Evolutionary conservation across 2,888 invertebrate species (phyloP).

Genomic region (Caenorhabditis sp.): DNA sequence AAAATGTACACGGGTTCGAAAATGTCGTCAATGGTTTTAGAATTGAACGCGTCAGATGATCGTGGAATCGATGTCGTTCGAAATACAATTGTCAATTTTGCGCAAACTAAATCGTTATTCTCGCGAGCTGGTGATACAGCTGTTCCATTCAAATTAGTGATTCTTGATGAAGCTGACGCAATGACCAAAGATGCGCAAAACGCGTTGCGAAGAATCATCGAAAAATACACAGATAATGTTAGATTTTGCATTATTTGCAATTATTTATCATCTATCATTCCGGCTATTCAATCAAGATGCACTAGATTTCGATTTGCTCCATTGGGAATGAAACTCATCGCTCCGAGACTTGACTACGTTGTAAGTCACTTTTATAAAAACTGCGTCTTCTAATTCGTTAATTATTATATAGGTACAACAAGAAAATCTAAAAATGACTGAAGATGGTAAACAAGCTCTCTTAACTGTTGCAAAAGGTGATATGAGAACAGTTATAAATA

Average conservation of each 20-base stretch:
- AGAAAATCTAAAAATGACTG: conserved; percentile 73
- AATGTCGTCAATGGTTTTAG: conserved; percentile 88
- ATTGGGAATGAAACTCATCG: conserved; percentile 80
- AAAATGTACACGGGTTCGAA: conserved; percentile 88
- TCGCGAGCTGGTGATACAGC: conserved; percentile 6
- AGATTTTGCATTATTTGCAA: conserved; percentile 98
- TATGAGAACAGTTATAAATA: conserved; percentile 95
- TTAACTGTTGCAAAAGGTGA: conserved; percentile 91
- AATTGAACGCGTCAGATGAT: conserved; percentile 97
- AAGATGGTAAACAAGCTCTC: conserved; percentile 88
- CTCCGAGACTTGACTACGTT: conserved; percentile 86
- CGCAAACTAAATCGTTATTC: conserved; percentile 79
- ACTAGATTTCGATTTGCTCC: conserved; percentile 68
- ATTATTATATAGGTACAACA: conserved; percentile 6
- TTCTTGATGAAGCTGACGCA: conserved; percentile 97
- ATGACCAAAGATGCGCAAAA: conserved; percentile 99
- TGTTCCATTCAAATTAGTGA: conserved; percentile 82
- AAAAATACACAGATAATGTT: conserved; percentile 98
- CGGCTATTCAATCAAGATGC: conserved; percentile 86
- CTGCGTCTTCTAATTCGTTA: no score
- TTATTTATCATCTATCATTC: conserved; percentile 96
- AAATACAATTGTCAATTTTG: conserved; percentile 46
- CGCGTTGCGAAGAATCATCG: conserved; percentile 92
- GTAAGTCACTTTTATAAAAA: conserved; percentile 7
- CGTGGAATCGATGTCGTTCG: conserved; percentile 77